Base-by-base conservation (phyloP, 2,113 vertebrate genomes). In the Odocoileus virginianus region DNA sequence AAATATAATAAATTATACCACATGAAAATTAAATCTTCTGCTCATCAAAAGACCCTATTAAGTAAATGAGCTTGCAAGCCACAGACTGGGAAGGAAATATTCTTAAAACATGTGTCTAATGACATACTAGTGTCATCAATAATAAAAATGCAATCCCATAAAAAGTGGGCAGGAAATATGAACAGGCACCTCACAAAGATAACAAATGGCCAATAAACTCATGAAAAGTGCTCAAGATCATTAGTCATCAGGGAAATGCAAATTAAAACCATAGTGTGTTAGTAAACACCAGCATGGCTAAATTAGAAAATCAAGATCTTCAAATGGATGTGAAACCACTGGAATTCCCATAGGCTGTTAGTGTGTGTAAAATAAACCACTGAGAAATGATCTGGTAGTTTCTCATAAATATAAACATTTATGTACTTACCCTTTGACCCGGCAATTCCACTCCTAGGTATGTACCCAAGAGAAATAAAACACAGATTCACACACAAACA, bases 381-480 rank as follows among this genome's bases (percentile, higher is more conserved):
- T 47, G n/a, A 30, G 76, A 27, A 74, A 90, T 58, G 57, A 87
- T 45, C 28, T 61, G 30, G 11, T 89, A 36, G 71, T 28, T 76
- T 95, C 79, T 92, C 92, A 64, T 47, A 90, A 88, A 93, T 74
- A 76, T 21, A 79, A 94, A 79, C 76, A 86, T 79, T n/a, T 78
- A 58, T 17, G 45, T 57, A 57, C 17, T 36, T 54, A 27, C 7
- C 4, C 30, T 82, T 60, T 52, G 36, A 33, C 36, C 25, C 1
- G 40, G 54, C 17, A 50, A 64, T 78, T 84, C 33, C 47, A 92
- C 33, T 95, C 47, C 13, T 71, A 81, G 16, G 6, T 67, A 85
- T 89, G 84, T 67, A 91, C 14, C n/a, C 40, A 84, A 85, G 33
- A 95, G 55, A 95, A 97, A 96, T 40, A 91, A 84, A 84, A 60